These are phyloP conservation scores for Rynchops niger DNA, from an alignment of 2,113 vertebrate species.

Conservation along the genomic window DNA sequence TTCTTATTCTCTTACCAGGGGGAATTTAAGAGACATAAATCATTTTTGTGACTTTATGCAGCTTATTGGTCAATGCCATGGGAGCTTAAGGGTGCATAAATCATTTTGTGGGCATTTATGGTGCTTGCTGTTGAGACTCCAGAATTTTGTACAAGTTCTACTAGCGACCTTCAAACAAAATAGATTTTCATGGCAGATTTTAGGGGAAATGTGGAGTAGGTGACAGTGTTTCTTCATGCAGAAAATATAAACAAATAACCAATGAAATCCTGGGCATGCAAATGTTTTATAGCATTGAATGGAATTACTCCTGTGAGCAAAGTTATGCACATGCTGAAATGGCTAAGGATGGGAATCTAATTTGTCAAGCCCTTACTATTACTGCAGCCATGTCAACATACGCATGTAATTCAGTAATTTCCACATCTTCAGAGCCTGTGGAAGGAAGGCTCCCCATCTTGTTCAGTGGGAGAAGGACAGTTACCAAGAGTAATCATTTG, in stretches of 20 bases:
- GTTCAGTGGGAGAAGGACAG: not conserved
- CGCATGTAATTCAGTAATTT: not conserved
- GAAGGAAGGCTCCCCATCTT: not conserved
- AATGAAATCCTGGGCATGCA: not conserved
- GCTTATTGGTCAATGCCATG: not conserved
- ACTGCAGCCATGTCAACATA: not conserved
- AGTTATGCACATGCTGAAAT: not conserved
- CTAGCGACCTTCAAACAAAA: not conserved
- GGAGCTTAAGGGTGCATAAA: not conserved
- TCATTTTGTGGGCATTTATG: not conserved
- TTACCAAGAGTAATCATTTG: not conserved
- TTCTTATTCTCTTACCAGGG: not conserved
- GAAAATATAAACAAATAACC: not conserved
- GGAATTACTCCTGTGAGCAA: not conserved
- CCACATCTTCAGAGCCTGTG: not conserved
- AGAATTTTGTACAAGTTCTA: not conserved
- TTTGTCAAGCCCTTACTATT: not conserved
- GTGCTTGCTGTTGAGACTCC: not conserved
- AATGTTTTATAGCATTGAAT: not conserved
- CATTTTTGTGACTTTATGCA: not conserved
- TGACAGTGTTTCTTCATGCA: not conserved
- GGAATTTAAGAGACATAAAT: constrained; percentile 8
- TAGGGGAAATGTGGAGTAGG: not conserved
- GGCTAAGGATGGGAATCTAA: not conserved
- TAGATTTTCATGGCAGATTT: not conserved